Percentiles rank a stretch among this genome's conserved stretches.
Conservation (phyloP, 2,888 invertebrate genomes). For the Rhogogaster chlorosoma region DNA sequence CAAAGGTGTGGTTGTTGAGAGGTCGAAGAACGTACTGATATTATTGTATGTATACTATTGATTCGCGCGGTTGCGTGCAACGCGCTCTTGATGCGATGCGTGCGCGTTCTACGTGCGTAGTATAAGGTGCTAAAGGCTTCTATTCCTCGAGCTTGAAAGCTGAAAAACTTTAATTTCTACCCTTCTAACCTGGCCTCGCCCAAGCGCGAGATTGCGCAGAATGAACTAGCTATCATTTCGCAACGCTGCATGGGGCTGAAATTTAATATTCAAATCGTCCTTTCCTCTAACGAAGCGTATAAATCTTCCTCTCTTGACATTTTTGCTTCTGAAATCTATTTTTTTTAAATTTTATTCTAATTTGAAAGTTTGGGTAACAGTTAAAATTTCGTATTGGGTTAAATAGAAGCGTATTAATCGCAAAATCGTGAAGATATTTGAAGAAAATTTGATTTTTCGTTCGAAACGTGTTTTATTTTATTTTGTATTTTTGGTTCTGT, state of each 20-base stretch:
- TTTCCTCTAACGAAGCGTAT: background rate
- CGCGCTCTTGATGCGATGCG: slow-evolving; percentile 3
- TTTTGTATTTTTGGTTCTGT: too few species aligned
- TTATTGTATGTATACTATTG: slow-evolving; percentile 48
- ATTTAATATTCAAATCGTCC: background rate
- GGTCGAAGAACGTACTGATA: slow-evolving; percentile 40
- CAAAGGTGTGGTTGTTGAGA: slow-evolving; percentile 46
- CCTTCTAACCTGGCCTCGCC: slow-evolving; percentile 17
- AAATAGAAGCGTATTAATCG: background rate
- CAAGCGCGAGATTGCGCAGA: slow-evolving; percentile 29
- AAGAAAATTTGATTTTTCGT: background rate
- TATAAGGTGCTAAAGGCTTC: background rate
- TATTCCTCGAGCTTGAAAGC: background rate
- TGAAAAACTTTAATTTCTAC: slow-evolving; percentile 18
- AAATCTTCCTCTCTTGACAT: background rate
- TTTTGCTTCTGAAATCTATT: background rate
- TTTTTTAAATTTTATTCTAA: background rate
- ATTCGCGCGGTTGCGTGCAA: slow-evolving; percentile 49
- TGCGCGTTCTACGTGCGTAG: slow-evolving; percentile 35
- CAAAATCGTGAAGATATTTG: background rate
- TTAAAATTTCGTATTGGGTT: background rate
- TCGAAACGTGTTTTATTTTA: too few species aligned
- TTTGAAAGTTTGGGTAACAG: background rate
- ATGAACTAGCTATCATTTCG: background rate
- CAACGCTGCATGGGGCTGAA: background rate